phyloP scores from a whole-genome alignment of 37 sponge, comb jelly and placozoan species.

The Spongia lamella region DNA sequence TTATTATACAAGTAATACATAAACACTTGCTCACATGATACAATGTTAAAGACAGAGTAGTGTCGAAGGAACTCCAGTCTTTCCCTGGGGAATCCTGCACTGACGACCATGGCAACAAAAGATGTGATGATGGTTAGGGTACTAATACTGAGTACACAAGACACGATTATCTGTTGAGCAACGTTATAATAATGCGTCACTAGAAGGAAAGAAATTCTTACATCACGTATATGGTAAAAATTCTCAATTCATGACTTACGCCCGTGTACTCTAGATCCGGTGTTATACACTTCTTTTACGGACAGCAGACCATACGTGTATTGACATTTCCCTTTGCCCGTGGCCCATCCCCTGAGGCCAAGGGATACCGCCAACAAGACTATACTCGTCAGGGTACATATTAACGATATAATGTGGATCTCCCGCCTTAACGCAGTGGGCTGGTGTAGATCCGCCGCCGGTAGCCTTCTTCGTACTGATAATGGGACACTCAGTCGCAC shows the following conservation, averaged over 20 bases:
- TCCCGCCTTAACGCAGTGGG: constrained; percentile 50
- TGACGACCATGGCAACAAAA: constrained; percentile 57
- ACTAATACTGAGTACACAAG: constrained; percentile 68
- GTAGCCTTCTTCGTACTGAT: constrained; percentile 2
- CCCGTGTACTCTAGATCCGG: background rate
- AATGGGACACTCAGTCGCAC: too few relatives aligned
- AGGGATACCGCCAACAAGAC: constrained; percentile 41
- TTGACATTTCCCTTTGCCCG: background rate
- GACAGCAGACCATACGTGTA: background rate
- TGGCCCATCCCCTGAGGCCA: constrained; percentile 71
- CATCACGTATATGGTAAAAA: background rate
- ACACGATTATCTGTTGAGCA: constrained; percentile 69
- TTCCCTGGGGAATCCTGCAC: constrained; percentile 78
- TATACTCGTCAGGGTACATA: constrained; percentile 31
- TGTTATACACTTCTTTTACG: background rate
- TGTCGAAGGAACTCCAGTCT: constrained; percentile 77
- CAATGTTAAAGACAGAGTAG: constrained; percentile 78
- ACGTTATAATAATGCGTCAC: constrained; percentile 63
- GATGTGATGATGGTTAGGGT: constrained; percentile 61
- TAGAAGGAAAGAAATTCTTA: constrained; percentile 11
- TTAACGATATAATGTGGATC: constrained; percentile 58
- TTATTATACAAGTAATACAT: too few relatives aligned
- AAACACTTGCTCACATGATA: constrained; percentile 73
- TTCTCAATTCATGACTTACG: background rate
- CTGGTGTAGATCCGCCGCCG: background rate